Evolutionary conservation across 2,113 vertebrate genomes (phyloP), one percentile per base, ranked within the genome.

Genomic region (Cranoglanis bouderius): DNA sequence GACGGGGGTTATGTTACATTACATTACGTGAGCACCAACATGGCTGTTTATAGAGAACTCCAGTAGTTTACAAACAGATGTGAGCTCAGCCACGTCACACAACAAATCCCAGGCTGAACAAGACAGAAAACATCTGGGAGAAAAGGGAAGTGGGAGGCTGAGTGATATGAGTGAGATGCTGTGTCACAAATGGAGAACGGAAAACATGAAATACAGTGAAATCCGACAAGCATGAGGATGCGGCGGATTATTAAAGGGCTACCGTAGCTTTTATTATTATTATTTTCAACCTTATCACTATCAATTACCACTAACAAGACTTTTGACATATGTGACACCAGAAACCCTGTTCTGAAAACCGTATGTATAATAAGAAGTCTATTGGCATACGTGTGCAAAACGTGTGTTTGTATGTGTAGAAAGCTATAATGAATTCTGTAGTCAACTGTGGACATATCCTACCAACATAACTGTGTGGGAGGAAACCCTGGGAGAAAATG

Each of bases 41-140:
- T 72, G 90, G 92, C 91, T 95, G 95, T 96, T 96, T 96, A 95
- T 94, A 94, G 90, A 94, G 91, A 51, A 86, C 92, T 94, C 86
- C 83, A 89, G 91, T 92, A 92, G 94, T 96, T 95, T 96, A 95
- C 94, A 96, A 96, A 96, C 93, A 96, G 90, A 93, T 85, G 24
- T 40, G 87, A 91, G 88, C 88, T 80, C 90, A 81, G 91, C 87
- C 91, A 83, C 92, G 93, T 95, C 93, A 93, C 92, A 92, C 90
- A 88, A 49, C 65, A 84, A 89, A 67, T 85, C 89, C 88, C 38
- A 87, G 70, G 90, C 88, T 88, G 74, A 87, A 90, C 32, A 26
- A 82, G 94, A 96, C 91, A 91, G 90, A 92, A 95, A 94, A 94
- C 95, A 96, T 95, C 95, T 96, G 95, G 61, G 70, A 85, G 84